Evolutionary conservation across 2,113 vertebrate species (phyloP), one percentile per base, ranked within the genome.

Genomic region (Tautogolabrus adspersus): DNA sequence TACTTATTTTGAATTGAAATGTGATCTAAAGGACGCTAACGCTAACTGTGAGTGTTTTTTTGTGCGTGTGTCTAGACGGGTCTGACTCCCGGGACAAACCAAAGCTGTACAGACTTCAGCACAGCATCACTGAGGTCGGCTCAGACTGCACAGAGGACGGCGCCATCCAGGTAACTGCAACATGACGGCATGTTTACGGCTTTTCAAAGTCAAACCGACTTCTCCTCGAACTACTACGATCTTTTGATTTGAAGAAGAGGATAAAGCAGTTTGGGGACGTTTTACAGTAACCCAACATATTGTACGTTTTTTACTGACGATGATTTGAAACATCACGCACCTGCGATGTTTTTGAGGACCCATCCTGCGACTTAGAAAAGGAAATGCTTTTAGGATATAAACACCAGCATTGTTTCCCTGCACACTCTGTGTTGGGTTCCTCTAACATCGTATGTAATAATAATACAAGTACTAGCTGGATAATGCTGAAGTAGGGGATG

Each of bases 81-180:
- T 99, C 98, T 10, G 98, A 99, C 92, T 98, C 98, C 34, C 95
- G 97, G 87, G 98, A 99, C 89, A 99, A 99, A 89, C 98, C 98
- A 81, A 99, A 99, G 93, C 95, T 99, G 13, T 99, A 99, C 91
- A 95, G 98, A 78, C 96, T 99, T n/a, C 97, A 99, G 46, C 90
- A 96, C 82, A 99, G 97, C 74, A 94, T 99, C 75, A 99, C 98
- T 0, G 97, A 99, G 95, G 97, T 99, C n/a, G 98, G 98, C 81
- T 97, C 97, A 0, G 98, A 99, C 86, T 97, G 95, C 80, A 93
- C 94, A 16, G 96, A 98, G 9, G 97, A 99, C 2, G 96, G 94
- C 77, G 97, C 96, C 51, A 98, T 99, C 82, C 98, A 99, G 97
- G 98, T 99, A 83, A 55, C 66, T 0, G 0, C 52, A 2, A 6